Evolutionary conservation across 2,888 invertebrate genomes (phyloP).

Genomic region (Galeruca laticollis): DNA sequence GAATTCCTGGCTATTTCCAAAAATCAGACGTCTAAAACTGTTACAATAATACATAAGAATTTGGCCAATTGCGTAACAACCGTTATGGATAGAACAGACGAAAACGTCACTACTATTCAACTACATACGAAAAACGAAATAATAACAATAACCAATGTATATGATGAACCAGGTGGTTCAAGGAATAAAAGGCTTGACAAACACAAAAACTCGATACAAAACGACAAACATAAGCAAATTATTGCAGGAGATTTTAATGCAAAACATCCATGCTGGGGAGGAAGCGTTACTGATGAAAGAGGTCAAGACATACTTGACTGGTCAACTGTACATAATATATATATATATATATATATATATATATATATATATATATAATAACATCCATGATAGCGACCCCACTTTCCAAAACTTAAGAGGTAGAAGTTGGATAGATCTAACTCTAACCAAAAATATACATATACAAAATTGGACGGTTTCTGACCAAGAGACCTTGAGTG

Average conservation of each 20-base stretch:
- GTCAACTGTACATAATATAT: conserved; percentile 14
- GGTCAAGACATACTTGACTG: too few relatives aligned
- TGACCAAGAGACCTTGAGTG: conserved; percentile 42
- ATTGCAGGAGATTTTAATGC: conserved; percentile 45
- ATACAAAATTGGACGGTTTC: conserved; percentile 33
- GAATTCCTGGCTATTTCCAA: neutral
- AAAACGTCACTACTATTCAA: neutral
- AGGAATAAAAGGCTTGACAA: conserved; percentile 9
- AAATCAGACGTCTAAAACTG: neutral
- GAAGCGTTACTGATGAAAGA: conserved; percentile 33
- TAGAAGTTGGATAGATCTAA: conserved; percentile 44
- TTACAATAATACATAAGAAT: neutral
- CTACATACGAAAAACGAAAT: neutral
- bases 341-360: too few relatives aligned
- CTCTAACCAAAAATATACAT: conserved; percentile 24
- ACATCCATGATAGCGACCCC: conserved; percentile 22
- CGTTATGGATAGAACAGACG: neutral
- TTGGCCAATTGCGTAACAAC: neutral
- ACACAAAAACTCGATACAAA: neutral
- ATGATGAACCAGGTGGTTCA: too few relatives aligned
- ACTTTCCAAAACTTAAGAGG: conserved; percentile 39
- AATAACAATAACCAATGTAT: neutral
- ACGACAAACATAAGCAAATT: conserved; percentile 10
- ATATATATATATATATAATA: conserved; percentile 34
- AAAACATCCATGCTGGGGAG: conserved; percentile 42